Base-by-base conservation (phyloP, 1,140 invertebrate species). In the Charaxes varanes region DNA sequence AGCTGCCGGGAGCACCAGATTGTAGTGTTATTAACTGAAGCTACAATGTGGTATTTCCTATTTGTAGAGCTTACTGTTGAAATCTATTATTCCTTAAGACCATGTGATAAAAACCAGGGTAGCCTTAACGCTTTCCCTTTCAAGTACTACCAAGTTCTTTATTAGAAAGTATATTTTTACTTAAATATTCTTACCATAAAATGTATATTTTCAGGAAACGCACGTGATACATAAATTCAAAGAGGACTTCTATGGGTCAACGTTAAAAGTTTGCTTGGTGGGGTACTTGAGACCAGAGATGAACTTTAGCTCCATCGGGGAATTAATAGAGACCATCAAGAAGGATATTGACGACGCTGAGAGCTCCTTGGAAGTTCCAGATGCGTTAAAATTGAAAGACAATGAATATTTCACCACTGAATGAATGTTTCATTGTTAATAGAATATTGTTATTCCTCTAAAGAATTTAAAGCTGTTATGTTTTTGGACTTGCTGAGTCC, bases 221-320 rank as follows among this genome's bases (percentile, higher is more conserved):
- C 95, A 99, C 70, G 90, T 99, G 18, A 79, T 99, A 33, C 90
- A 98, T 59, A 85, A 90, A 50, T 98, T 95, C 73, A 84, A 90
- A 8, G 67, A 87, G 19, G 95, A 98, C 84, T 95, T 99, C 59
- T 98, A 99, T 84, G 96, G 93, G 2, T 86, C 89, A 32, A 71
- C 84, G 33, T 76, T 99, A 22, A 94, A 92, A 86, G 87, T 96
- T 14, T 89, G 90, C 41, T 88, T 98, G 36, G 62, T 92, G 8
- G 94, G 93, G 13, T 97, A 93, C 64, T 87, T 98, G 41, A 82
- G 97, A 62, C 88, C 89, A 4, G 94, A 97, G 84, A 89, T 85
- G 53, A 90, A 94, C 77, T 98, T 97, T 66, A 74, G 85, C n/a
- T 92, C 90, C 4, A 53, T 96, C 83, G 91, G 94, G 26, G 90